Base-by-base conservation (phyloP, 1,140 invertebrate genomes). In the Orchesella cincta region DNA sequence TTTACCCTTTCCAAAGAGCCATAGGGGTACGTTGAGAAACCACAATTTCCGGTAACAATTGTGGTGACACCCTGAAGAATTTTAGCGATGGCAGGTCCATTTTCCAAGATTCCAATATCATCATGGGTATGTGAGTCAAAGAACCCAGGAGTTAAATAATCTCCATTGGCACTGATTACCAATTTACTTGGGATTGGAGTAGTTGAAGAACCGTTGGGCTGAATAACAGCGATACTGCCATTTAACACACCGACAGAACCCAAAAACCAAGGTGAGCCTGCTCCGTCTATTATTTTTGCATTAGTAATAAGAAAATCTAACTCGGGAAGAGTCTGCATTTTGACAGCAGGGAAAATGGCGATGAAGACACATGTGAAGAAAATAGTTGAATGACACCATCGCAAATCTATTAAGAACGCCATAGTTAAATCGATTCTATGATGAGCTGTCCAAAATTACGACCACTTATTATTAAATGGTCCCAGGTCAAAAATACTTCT, bases 251-350 rank as follows among this genome's bases (percentile, higher is more conserved):
- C 78, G 87, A 84, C 86, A 87, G 83, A 89, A 88, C 83, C 88
- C 88, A 83, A 89, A 89, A 82, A 88, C 87, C 29, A 90, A 87
- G 57, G 88, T 88, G 82, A 83, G 14, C 78, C 78, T 3, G 78
- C 74, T 1, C 78, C 78, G 46, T 79, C 78, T 36, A 79, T 79
- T 26, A 79, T 71, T 39, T 51, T 76, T 26, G 72, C 71, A 51
- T 79, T 76, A 31, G 31, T 33, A 52, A 79, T 74, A 29, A 79
- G 84, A 85, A 35, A 84, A 85, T 77, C 82, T 84, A 31, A 79
- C 84, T n/a, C n/a, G n/a, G n/a, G n/a, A n/a, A n/a, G n/a, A n/a
- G n/a, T n/a, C n/a, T n/a, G n/a, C n/a, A n/a, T n/a, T n/a, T n/a
- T n/a, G n/a, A n/a, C n/a, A n/a, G n/a, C n/a, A n/a, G n/a, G n/a